Evolutionary conservation across 2,113 vertebrate species (phyloP), one percentile per base, ranked within the genome.

Genomic region (Hippocampus zosterae): DNA sequence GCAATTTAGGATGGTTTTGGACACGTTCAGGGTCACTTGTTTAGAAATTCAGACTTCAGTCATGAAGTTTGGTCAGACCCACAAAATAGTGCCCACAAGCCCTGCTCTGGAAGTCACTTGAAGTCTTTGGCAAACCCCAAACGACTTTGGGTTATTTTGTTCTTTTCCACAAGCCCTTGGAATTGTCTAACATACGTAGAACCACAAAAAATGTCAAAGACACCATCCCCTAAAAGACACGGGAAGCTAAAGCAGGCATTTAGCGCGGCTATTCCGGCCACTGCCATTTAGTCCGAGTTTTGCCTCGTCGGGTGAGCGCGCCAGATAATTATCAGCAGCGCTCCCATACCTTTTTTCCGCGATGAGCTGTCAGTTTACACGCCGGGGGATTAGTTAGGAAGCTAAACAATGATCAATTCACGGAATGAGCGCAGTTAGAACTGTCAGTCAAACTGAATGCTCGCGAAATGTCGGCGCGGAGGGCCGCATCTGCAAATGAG

Each of bases 341-440:
- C 73, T 80, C 60, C 60, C 84, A 76, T 80, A 70, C 78, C 79
- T 77, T 83, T 83, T 81, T 33, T 70, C 69, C 68, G 73, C 80
- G 82, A 84, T 84, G 73, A 78, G 76, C 67, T 64, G 81, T 83
- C 76, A 85, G 62, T 40, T 40, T 21, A n/a, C 60, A 37, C 60
- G 40, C 41, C 4, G 7, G 60, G 60, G 60, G 33, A n/a, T 41
- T 63, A 23, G 61, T 33, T 18, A 19, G 60, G 23, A 37, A 41
- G 37, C 21, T 21, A 41, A n/a, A 56, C n/a, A 40, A 63, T 19
- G 3, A 42, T n/a, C 62, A 64, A 15, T 44, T 11, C 21, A 23
- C 44, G 5, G 15, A 64, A 64, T 12, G 9, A 19, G 18, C 9
- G 9, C 21, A 78, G 75, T 69, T 64, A 68, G n/a, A 80, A 52